These are phyloP conservation scores for Elephantulus edwardii DNA, from an alignment of 2,113 vertebrate species.

Conservation along the genomic window DNA sequence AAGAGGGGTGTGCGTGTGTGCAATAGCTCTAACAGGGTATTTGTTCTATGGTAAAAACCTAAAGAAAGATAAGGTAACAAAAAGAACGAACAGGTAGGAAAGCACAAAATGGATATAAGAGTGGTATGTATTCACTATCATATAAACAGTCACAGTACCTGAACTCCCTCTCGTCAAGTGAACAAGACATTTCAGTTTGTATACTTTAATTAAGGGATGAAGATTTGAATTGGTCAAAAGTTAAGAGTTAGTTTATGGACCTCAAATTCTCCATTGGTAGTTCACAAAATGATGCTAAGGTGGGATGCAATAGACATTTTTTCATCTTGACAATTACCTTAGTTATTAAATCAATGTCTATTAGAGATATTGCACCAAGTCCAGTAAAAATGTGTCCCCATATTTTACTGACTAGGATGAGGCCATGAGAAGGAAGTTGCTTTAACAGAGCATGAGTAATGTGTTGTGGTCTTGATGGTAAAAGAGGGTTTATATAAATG, in stretches of 20 bases:
- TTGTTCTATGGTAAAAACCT: background rate
- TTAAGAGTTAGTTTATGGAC: background rate
- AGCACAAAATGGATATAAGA: background rate
- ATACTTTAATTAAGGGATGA: background rate
- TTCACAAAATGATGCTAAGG: background rate
- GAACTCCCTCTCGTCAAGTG: background rate
- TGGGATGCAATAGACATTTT: background rate
- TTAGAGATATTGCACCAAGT: background rate
- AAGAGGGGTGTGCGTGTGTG: background rate
- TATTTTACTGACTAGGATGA: background rate
- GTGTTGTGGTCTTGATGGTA: background rate
- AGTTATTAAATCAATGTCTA: conserved; percentile 18
- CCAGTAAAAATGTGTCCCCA: background rate
- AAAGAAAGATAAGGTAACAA: background rate
- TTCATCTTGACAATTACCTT: background rate
- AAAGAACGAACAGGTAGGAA: background rate
- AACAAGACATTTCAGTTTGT: background rate
- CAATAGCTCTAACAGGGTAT: background rate
- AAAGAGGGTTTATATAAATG: background rate
- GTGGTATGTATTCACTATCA: background rate
- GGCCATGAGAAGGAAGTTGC: background rate
- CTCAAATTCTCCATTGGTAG: background rate
- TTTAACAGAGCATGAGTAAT: background rate
- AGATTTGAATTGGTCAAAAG: background rate
- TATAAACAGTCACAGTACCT: background rate